Percentiles rank a stretch among this genome's conserved stretches.
Evolutionary conservation across 2,797 vertebrate genomes (phyloP).

Genomic region (Eurystomus glaucurus): DNA sequence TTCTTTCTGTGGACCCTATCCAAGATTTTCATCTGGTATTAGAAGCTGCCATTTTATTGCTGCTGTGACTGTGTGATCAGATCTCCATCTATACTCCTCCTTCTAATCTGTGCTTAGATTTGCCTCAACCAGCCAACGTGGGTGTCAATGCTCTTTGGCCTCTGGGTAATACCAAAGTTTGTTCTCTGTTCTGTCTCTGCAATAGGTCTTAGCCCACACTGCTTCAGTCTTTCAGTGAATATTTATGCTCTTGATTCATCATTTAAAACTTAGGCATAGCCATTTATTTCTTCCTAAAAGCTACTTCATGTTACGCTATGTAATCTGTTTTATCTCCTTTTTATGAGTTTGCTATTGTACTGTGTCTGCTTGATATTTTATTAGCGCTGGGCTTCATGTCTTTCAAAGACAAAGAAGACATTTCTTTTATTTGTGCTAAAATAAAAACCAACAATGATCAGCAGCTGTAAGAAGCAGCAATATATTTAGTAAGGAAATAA

Average conservation of each 20-base stretch:
- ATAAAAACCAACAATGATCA: background rate
- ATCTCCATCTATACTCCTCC: background rate
- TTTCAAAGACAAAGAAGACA: slow-evolving; percentile 3
- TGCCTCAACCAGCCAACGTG: background rate
- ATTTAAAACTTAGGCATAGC: slow-evolving; percentile 11
- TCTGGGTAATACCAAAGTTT: background rate
- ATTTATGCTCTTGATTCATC: background rate
- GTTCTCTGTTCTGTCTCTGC: background rate
- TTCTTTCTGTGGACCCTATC: background rate
- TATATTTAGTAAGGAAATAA: background rate
- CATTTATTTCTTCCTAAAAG: slow-evolving; percentile 4
- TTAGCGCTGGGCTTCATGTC: background rate
- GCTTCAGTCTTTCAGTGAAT: background rate
- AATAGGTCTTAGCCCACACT: background rate
- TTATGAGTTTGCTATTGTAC: slow-evolving; percentile 1
- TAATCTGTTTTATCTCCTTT: slow-evolving; percentile 57
- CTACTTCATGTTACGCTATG: background rate
- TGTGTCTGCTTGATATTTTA: slow-evolving; percentile 18
- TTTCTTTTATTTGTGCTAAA: slow-evolving; percentile 25
- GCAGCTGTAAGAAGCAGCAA: slow-evolving; percentile 7
- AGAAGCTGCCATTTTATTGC: background rate
- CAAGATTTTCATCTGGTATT: background rate
- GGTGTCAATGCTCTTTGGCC: background rate
- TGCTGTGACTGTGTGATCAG: background rate
- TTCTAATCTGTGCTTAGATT: background rate